A percentile compares a stretch with the other conserved stretches of the same genome.
Evolutionary conservation across 2,113 vertebrate genomes (phyloP).

Genomic region (Petroica traversi): DNA sequence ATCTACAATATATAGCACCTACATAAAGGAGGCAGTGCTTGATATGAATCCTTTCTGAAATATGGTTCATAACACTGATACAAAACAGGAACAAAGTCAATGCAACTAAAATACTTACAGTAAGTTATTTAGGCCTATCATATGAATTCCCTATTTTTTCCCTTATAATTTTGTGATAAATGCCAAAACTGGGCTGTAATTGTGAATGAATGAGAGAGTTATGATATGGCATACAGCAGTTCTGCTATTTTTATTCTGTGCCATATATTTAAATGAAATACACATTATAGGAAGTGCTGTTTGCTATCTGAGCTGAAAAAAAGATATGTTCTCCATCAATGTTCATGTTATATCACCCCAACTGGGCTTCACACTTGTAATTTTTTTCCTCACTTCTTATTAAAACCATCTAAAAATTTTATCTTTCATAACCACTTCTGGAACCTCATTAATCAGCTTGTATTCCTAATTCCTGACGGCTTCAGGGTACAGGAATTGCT

Average conservation of each 20-base stretch:
- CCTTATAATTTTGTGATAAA: not conserved
- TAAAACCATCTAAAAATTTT: not conserved
- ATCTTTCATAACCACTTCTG: not conserved
- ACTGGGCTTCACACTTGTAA: not conserved
- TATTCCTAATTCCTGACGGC: not conserved
- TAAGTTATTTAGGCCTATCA: not conserved
- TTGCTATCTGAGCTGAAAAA: conserved; percentile 22
- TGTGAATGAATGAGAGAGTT: not conserved
- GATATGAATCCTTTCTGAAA: not conserved
- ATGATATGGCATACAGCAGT: fast-evolving
- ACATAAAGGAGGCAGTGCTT: not conserved
- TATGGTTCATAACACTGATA: not conserved
- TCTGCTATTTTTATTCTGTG: not conserved
- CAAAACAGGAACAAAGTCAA: not conserved
- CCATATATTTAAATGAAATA: conserved; percentile 32
- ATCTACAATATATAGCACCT: not conserved
- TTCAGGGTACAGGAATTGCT: not conserved
- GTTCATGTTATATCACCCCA: not conserved
- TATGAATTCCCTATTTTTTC: not conserved
- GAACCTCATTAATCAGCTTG: not conserved
- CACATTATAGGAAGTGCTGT: not conserved
- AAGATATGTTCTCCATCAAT: not conserved
- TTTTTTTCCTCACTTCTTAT: not conserved
- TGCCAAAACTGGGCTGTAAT: not conserved
- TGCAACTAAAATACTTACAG: not conserved